Conservation (phyloP, 1,140 invertebrate genomes). For the Bemisia tabaci region DNA sequence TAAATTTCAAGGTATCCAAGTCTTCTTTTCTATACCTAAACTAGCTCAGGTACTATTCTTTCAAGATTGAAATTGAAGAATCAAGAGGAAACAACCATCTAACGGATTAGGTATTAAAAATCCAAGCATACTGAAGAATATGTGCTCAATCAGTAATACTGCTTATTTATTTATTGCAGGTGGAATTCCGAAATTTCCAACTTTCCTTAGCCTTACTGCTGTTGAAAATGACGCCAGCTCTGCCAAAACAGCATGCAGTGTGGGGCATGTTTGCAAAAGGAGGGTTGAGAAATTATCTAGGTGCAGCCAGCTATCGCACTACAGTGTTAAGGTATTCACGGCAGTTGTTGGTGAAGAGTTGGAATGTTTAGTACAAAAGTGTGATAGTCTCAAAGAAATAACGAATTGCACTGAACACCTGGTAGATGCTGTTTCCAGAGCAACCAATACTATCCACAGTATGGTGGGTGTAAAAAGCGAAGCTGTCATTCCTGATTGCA, state of each 20-base stretch:
- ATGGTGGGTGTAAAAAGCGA: slow-evolving; percentile 21
- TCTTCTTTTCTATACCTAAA: no score
- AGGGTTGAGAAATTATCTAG: slow-evolving; percentile 54
- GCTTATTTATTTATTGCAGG: no score
- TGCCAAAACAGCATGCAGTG: slow-evolving; percentile 76
- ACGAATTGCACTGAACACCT: slow-evolving; percentile 35
- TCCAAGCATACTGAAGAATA: no score
- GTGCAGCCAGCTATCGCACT: slow-evolving; percentile 47
- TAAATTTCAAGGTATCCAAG: no score
- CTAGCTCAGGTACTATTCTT: no score
- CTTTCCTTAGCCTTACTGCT: slow-evolving; percentile 62
- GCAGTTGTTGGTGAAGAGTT: slow-evolving; percentile 41
- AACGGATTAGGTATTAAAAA: no score
- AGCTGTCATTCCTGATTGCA: slow-evolving; percentile 16
- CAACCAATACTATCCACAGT: slow-evolving; percentile 21
- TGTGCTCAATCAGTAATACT: no score
- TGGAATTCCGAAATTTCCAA: slow-evolving; percentile 66
- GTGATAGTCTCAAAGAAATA: slow-evolving; percentile 35
- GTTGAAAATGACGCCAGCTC: slow-evolving; percentile 79
- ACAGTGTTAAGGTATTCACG: slow-evolving; percentile 47
- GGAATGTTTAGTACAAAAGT: slow-evolving; percentile 34
- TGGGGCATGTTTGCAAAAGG: slow-evolving; percentile 68
- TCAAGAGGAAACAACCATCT: no score
- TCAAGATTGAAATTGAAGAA: no score
- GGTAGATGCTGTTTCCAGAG: slow-evolving; percentile 22